A percentile compares a stretch with the other conserved stretches of the same genome.
Evolutionary conservation across 2,113 vertebrate species (phyloP).

Genomic region (Ciconia maguari): DNA sequence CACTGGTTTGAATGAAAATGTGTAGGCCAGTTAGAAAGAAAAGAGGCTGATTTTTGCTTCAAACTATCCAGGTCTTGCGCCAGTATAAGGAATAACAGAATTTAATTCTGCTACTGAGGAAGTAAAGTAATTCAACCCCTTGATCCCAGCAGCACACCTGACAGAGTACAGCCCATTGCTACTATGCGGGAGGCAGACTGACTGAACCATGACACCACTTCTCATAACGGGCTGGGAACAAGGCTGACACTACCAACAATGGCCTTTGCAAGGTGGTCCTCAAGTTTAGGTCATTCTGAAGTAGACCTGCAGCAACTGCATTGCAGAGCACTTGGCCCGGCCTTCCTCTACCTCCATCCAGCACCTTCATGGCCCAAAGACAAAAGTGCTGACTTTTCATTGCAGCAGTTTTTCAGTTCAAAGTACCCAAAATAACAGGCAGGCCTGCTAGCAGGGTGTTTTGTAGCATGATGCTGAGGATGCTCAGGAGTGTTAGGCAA

Average conservation of each 20-base stretch:
- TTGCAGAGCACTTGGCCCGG: not conserved
- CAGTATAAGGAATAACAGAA: not conserved
- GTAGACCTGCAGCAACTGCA: not conserved
- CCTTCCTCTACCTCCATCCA: not conserved
- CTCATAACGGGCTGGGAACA: not conserved
- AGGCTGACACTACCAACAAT: not conserved
- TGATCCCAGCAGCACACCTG: not conserved
- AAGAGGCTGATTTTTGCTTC: not conserved
- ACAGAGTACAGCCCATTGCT: not conserved
- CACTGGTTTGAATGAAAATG: not conserved
- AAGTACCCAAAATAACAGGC: not conserved
- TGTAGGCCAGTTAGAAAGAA: not conserved
- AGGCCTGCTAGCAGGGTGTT: not conserved
- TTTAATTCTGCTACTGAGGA: not conserved
- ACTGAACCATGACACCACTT: not conserved
- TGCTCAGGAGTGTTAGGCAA: not conserved
- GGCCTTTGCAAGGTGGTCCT: not conserved
- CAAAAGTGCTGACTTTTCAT: not conserved
- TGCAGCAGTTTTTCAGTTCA: not conserved
- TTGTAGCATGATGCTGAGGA: not conserved
- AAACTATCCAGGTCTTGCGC: not conserved
- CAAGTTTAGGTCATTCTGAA: not conserved
- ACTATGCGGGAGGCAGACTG: fast-evolving
- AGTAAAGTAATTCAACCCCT: not conserved
- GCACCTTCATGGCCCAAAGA: not conserved